Evolutionary conservation across 2,113 vertebrate species (phyloP), one percentile per base, ranked within the genome.

Genomic region (Rattus rattus): DNA sequence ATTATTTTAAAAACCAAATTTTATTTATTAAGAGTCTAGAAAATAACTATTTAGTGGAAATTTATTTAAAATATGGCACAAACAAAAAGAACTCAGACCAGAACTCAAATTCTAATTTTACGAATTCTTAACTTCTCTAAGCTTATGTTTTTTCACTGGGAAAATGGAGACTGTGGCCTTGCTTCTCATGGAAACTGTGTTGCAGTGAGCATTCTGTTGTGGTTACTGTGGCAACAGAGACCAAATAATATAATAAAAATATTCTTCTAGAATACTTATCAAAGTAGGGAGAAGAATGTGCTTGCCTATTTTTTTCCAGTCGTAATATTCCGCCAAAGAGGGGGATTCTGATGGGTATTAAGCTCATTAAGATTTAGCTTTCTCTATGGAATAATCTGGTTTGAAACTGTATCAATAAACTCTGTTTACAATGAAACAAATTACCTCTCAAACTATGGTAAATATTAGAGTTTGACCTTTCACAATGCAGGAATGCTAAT

Each of bases 311-410:
- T 92, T 72, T 92, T 0, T 92, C 1, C 26, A 52, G 47, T 47
- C 3, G 87, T 92, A 88, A 87, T 70, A 89, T 36, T 79, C 84
- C 17, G 91, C 61, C 77, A 94, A 90, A 77, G 13, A 61, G 89
- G 20, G 26, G 49, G 26, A 88, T 81, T 65, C 61, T 91, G n/a
- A 91, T 36, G 69, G 11, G 20, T 16, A 36, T 73, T 43, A 92
- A 81, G 2, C 36, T 97, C 7, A 14, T 52, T 59, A 94, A 92
- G 26, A 95, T 77, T 19, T 3, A 97, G 69, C 63, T 96, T 97
- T 85, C 52, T 92, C 94, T 94, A 90, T 72, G 83, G 52, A 94
- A 36, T 54, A 93, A 28, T 92, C 67, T 24, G 10, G 8, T 67
- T 93, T 36, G 83, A 75, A 73, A 4, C 14, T 72, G 26, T 56